A percentile compares a stretch with the other conserved stretches of the same genome.
Evolutionary conservation across 1,140 invertebrate genomes (phyloP).

Genomic region (Samia ricini): DNA sequence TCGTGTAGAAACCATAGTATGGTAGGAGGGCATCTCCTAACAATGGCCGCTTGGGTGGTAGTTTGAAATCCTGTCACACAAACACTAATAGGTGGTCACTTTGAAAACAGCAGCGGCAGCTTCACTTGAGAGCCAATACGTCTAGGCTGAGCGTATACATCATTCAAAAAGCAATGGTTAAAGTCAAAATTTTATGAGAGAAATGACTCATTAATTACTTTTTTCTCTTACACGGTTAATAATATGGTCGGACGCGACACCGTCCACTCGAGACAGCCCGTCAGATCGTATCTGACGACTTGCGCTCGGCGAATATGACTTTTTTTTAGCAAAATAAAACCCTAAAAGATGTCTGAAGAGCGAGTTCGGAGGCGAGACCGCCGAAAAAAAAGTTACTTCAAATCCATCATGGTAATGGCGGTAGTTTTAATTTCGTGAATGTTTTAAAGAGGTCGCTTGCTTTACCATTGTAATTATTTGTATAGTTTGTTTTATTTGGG

Average conservation of each 20-base stretch:
- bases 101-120: too few relatives aligned
- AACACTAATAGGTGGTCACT: too few relatives aligned
- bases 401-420: constrained; percentile 21
- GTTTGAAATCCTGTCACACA: too few relatives aligned
- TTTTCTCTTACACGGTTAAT: background rate
- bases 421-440: background rate
- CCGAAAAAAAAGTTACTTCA: constrained; percentile 27
- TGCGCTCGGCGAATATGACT: constrained; percentile 37
- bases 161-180: background rate
- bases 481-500: too few relatives aligned
- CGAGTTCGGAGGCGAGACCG: constrained; percentile 25
- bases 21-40: too few relatives aligned
- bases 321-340: constrained; percentile 48
- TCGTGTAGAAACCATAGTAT: too few relatives aligned
- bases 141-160: too few relatives aligned
- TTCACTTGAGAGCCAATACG: too few relatives aligned
- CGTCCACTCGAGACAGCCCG: constrained; percentile 38
- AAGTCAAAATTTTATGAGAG: background rate
- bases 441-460: background rate
- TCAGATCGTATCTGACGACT: constrained; percentile 44
- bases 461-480: background rate
- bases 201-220: background rate
- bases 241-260: constrained; percentile 31
- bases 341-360: constrained; percentile 52
- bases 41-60: too few relatives aligned